Percentiles rank a stretch among this genome's conserved stretches.
Evolutionary conservation across 2,888 invertebrate genomes (phyloP).

Genomic region (Lasioglossum marginatum): DNA sequence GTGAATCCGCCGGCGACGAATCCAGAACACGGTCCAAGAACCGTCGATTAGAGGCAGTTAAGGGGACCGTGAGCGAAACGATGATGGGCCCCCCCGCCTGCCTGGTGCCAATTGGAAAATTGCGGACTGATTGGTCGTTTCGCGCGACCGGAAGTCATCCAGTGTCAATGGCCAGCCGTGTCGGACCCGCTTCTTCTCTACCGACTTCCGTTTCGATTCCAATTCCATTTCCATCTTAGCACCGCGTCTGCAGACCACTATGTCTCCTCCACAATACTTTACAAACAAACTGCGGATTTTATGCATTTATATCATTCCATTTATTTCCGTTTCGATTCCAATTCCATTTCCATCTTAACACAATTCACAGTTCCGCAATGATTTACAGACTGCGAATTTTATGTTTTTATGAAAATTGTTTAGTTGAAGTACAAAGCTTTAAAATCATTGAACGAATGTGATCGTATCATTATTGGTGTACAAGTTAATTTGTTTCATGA

Average conservation of each 20-base stretch:
- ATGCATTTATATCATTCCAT: background rate
- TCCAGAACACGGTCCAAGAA: conserved; percentile 36
- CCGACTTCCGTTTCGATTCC: conserved; percentile 33
- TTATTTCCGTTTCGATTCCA: conserved; percentile 29
- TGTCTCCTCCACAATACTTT: background rate
- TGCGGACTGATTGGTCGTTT: conserved; percentile 61
- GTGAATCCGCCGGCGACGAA: conserved; percentile 14
- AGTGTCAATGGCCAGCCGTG: conserved; percentile 65
- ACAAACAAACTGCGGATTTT: background rate
- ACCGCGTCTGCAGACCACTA: background rate
- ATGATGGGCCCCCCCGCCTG: conserved; percentile 56
- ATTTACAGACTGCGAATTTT: no score
- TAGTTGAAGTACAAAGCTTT: no score
- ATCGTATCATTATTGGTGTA: no score
- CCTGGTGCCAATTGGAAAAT: conserved; percentile 67
- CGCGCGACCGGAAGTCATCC: conserved; percentile 61
- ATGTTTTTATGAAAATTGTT: no score
- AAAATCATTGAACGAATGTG: no score
- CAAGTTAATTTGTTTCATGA: no score
- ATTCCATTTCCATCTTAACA: conserved; percentile 6
- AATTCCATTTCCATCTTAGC: conserved; percentile 9
- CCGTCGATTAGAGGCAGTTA: conserved; percentile 59
- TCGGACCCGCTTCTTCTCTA: conserved; percentile 22
- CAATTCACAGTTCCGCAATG: background rate
- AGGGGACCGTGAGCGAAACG: conserved; percentile 48